Evolutionary conservation across 2,797 vertebrate species (phyloP), one percentile per base, ranked within the genome.

Genomic region (Podargus strigoides): DNA sequence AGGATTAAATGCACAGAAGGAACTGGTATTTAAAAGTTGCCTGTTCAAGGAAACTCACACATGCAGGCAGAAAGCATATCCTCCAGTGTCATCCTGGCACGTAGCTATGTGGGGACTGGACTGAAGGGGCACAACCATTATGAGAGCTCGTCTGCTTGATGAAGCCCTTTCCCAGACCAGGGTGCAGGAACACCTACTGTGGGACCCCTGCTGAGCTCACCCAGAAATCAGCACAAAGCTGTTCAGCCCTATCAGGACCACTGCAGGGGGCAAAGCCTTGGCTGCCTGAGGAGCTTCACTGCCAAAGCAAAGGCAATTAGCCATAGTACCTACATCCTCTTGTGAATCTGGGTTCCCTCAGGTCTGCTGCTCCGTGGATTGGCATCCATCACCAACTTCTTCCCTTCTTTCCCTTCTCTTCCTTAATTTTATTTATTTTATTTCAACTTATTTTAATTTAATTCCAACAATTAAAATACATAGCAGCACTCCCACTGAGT

Each of bases 71-170:
- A 58, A 58, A 21, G 10, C 20, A 30, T 37, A 44, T 10, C 37
- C n/a, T 87, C 8, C 36, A 64, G 32, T 42, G 32, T 37, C 67
- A 58, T 28, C 11, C 28, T 11, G 24, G 10, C 6, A 44, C 1
- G 0, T n/a, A 50, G 0, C 0, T 44, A n/a, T 27, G 22, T 37
- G 44, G 22, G 32, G 18, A 64, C 15, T 12, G 14, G 46, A 24
- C 12, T 36, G 9, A 2, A n/a, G n/a, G n/a, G 24, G 12, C 15
- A n/a, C 50, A 64, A n/a, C n/a, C n/a, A 47, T 37, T 41, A 47
- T 15, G 7, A 70, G 30, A 78, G 27, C 14, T 26, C 7, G 2
- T 56, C 14, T 12, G 32, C 49, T 13, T 36, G 32, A 27, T 32
- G 18, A 36, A 78, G 49, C 9, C 26, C 30, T 30, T 78, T 63